These are phyloP conservation scores for Pterois miles DNA, from an alignment of 2,797 vertebrate genomes.

Conservation along the genomic window DNA sequence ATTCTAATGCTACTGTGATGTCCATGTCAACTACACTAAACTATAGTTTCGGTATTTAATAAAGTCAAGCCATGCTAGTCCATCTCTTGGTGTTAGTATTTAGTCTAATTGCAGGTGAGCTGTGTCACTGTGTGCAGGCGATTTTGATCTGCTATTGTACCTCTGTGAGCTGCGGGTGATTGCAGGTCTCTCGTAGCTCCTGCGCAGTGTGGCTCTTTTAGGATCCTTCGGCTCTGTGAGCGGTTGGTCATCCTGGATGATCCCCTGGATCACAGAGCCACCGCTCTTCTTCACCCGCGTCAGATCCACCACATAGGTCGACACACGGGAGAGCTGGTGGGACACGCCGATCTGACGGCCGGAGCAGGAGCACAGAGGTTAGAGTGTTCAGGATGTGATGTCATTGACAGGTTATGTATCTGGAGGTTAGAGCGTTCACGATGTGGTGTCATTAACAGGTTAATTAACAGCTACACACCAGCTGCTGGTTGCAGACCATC, in stretches of 20 bases:
- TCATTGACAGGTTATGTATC: too few relatives aligned
- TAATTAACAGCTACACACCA: slow-evolving; percentile 82
- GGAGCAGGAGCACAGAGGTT: not conserved
- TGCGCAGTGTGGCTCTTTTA: slow-evolving; percentile 83
- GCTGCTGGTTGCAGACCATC: slow-evolving; percentile 91
- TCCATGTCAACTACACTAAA: too few relatives aligned
- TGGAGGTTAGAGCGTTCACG: too few relatives aligned
- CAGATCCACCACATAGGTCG: slow-evolving; percentile 93
- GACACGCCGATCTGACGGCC: slow-evolving; percentile 90
- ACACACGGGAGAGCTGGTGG: slow-evolving; percentile 88
- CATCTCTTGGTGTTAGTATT: too few relatives aligned
- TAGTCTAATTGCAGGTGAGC: too few relatives aligned
- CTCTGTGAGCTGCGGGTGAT: slow-evolving; percentile 90
- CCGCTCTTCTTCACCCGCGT: slow-evolving; percentile 89
- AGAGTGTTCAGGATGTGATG: too few relatives aligned
- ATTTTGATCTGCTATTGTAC: slow-evolving; percentile 57
- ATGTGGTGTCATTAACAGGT: too few relatives aligned
- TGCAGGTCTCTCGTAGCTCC: slow-evolving; percentile 90
- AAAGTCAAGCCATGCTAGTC: too few relatives aligned
- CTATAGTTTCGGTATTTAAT: too few relatives aligned
- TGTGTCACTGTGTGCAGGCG: too few relatives aligned
- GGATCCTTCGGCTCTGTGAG: slow-evolving; percentile 71
- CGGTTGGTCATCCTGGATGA: slow-evolving; percentile 82
- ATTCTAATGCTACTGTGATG: too few relatives aligned
- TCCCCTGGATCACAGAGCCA: slow-evolving; percentile 80